Percentiles rank a stretch among this genome's conserved stretches.
phyloP scores from a whole-genome alignment of 1,140 invertebrate species.

The Macrocentrus cingulum region DNA sequence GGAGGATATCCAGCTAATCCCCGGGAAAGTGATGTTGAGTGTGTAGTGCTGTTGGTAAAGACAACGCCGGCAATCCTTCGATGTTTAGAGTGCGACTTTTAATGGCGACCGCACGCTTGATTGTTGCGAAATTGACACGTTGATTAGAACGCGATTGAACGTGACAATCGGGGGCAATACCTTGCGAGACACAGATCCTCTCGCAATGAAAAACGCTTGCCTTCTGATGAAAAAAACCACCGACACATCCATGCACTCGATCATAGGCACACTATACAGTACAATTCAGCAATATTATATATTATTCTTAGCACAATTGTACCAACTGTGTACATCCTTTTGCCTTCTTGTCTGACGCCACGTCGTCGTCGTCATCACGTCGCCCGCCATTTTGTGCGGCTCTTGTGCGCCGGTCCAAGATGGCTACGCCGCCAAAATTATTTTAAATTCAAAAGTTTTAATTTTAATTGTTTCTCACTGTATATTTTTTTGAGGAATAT shows the following conservation, averaged over 20 bases:
- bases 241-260: constrained; percentile 14
- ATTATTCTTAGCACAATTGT: constrained; percentile 12
- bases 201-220: constrained; percentile 3
- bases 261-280: constrained; percentile 16
- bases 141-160: neutral
- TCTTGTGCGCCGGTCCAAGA: neutral
- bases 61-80: constrained; percentile 21
- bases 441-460: no score
- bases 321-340: neutral
- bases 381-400: neutral
- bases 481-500: no score
- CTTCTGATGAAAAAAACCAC: constrained; percentile 17
- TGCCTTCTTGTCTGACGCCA: neutral
- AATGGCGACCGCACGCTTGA: constrained; percentile 3
- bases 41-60: neutral
- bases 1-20: neutral
- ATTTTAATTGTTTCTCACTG: no score
- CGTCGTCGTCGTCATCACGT: neutral
- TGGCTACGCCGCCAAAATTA: neutral
- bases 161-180: neutral
- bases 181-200: constrained; percentile 9
- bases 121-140: constrained; percentile 1
- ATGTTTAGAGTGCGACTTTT: constrained; percentile 3
- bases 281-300: no score
- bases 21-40: neutral